Percentiles rank a stretch among this genome's conserved stretches.
These are phyloP conservation scores for Lepilemur septentrionalis DNA, from an alignment of 2,797 vertebrate genomes.

Conservation along the genomic window DNA sequence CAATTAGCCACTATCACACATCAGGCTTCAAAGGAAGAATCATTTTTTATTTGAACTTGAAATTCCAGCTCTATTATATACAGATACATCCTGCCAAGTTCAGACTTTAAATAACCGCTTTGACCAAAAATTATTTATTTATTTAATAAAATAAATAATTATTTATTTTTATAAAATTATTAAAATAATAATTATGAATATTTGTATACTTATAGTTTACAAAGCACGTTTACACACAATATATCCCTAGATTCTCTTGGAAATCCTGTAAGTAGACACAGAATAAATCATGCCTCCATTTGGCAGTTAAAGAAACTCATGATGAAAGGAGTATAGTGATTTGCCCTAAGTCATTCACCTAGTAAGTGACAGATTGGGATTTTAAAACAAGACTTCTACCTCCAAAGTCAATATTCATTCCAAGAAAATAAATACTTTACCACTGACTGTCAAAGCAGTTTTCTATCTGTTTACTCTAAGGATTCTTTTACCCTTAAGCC, in stretches of 20 bases:
- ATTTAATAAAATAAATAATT: constrained; percentile 32
- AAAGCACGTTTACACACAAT: background rate
- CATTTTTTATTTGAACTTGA: background rate
- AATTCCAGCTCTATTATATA: background rate
- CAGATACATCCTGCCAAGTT: background rate
- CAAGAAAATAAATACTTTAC: constrained; percentile 60
- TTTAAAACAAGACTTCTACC: constrained; percentile 56
- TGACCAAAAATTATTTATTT: background rate
- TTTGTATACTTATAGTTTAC: constrained; percentile 4
- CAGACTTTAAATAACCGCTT: background rate
- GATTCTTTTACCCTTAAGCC: constrained; percentile 33
- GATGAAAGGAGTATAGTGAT: constrained; percentile 24
- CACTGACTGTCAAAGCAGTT: constrained; percentile 39
- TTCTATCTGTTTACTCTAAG: constrained; percentile 53
- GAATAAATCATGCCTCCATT: constrained; percentile 32
- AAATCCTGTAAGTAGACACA: background rate
- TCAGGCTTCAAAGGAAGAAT: background rate
- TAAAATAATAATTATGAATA: constrained; percentile 36
- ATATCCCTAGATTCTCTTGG: background rate
- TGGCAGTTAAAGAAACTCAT: constrained; percentile 37
- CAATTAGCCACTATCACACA: background rate
- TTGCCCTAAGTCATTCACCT: constrained; percentile 34
- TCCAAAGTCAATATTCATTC: constrained; percentile 55
- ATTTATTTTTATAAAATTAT: constrained; percentile 24
- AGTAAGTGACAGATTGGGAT: constrained; percentile 49